A percentile compares a stretch with the other conserved stretches of the same genome.
Conservation (phyloP, 1,140 invertebrate genomes). For the Pygmarrhopalites habei region DNA sequence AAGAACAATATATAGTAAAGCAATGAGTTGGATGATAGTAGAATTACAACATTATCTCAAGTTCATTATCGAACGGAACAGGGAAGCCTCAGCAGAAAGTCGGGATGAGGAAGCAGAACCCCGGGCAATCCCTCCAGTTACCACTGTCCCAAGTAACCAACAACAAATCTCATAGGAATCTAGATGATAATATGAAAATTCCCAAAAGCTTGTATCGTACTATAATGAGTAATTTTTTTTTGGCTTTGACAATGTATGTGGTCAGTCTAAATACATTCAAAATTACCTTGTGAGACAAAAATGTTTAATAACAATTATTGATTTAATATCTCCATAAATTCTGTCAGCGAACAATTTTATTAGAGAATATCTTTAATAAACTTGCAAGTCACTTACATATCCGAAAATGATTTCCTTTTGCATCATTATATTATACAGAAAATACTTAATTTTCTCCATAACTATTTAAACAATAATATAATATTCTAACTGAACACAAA, state of each 20-base stretch:
- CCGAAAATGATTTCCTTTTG: background rate
- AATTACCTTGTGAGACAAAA: too few relatives aligned
- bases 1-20: background rate
- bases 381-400: background rate
- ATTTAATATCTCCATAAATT: too few relatives aligned
- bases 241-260: too few relatives aligned
- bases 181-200: background rate
- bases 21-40: background rate
- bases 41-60: conserved; percentile 1
- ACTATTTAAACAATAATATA: background rate
- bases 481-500: background rate
- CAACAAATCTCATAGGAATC: background rate
- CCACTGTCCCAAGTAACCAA: background rate
- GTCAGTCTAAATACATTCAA: too few relatives aligned
- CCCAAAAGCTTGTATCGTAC: too few relatives aligned
- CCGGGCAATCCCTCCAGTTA: background rate
- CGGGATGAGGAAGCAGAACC: background rate
- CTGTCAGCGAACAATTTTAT: too few relatives aligned
- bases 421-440: background rate
- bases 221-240: too few relatives aligned
- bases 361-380: background rate
- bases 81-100: background rate
- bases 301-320: too few relatives aligned
- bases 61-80: background rate
- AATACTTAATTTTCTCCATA: background rate